Evolutionary conservation across 1,140 invertebrate genomes (phyloP).

Genomic region (Heliothis subflexa): DNA sequence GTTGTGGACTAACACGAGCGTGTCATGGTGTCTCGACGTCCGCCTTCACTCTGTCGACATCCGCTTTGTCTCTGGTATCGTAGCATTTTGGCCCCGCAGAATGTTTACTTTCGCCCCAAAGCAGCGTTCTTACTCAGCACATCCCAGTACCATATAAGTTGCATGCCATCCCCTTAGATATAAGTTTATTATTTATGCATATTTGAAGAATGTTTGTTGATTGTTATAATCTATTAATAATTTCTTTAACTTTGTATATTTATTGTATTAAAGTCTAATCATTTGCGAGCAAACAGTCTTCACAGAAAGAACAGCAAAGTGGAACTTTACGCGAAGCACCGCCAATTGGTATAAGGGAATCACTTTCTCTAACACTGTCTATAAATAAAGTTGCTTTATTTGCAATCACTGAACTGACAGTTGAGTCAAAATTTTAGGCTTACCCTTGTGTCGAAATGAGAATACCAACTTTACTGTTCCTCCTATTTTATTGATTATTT

Average conservation of each 20-base stretch:
- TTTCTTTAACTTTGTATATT: constrained; percentile 48
- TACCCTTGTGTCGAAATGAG: constrained; percentile 16
- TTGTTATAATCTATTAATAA: constrained; percentile 48
- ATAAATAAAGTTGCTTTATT: constrained; percentile 5
- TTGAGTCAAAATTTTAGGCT: constrained; percentile 25
- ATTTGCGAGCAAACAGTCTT: constrained; percentile 60
- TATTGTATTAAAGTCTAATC: constrained; percentile 44
- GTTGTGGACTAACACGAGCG: constrained; percentile 79
- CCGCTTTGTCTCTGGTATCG: constrained; percentile 77
- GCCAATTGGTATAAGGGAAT: constrained; percentile 46
- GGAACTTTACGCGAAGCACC: constrained; percentile 46
- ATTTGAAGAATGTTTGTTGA: constrained; percentile 56
- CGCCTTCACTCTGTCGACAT: constrained; percentile 75
- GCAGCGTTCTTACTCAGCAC: constrained; percentile 74
- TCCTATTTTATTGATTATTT: constrained; percentile 62
- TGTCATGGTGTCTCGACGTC: constrained; percentile 59
- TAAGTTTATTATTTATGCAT: constrained; percentile 57
- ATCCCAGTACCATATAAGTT: constrained; percentile 62
- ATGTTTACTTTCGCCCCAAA: constrained; percentile 70
- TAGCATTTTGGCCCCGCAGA: constrained; percentile 80
- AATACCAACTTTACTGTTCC: constrained; percentile 66
- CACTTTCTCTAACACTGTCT: constrained; percentile 38
- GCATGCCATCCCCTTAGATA: constrained; percentile 58
- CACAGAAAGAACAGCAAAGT: constrained; percentile 63
- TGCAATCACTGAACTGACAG: constrained; percentile 23